These are phyloP conservation scores for Hippoglossus stenolepis DNA, from an alignment of 2,113 vertebrate species.

Conservation along the genomic window DNA sequence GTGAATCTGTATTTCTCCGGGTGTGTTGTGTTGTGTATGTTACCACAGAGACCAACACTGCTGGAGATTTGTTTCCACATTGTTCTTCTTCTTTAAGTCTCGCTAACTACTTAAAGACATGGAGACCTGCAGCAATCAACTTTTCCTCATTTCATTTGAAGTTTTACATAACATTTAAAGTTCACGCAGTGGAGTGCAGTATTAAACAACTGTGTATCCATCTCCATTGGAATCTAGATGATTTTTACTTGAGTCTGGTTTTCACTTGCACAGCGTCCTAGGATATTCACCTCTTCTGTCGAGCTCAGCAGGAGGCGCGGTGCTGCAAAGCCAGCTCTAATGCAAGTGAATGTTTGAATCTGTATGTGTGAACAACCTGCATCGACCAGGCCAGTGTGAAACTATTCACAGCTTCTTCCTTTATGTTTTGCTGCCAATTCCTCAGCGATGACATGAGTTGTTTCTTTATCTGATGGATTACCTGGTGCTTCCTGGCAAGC, in stretches of 20 bases:
- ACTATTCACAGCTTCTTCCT: neutral
- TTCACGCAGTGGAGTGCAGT: too few species aligned
- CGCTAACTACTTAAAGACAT: too few species aligned
- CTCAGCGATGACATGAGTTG: neutral
- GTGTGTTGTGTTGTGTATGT: too few species aligned
- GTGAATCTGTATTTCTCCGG: too few species aligned
- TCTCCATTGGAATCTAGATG: too few species aligned
- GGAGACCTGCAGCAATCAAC: too few species aligned
- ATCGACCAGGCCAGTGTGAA: neutral
- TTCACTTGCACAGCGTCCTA: neutral
- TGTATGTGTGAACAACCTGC: neutral
- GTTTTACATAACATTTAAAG: too few species aligned
- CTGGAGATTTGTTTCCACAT: too few species aligned
- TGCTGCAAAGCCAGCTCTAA: neutral
- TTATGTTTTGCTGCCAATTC: slow-evolving; percentile 13
- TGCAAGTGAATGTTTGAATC: neutral
- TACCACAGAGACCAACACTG: too few species aligned
- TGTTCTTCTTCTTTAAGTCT: too few species aligned
- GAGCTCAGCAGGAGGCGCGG: neutral
- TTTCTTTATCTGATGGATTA: slow-evolving; percentile 58
- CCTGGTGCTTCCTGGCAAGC: slow-evolving; percentile 91
- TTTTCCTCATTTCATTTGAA: too few species aligned
- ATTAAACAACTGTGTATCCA: too few species aligned
- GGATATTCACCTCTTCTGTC: neutral
- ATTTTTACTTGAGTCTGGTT: neutral